A percentile compares a stretch with the other conserved stretches of the same genome.
These are phyloP conservation scores for Ranitomeya variabilis DNA, from an alignment of 2,113 vertebrate genomes.

Conservation along the genomic window DNA sequence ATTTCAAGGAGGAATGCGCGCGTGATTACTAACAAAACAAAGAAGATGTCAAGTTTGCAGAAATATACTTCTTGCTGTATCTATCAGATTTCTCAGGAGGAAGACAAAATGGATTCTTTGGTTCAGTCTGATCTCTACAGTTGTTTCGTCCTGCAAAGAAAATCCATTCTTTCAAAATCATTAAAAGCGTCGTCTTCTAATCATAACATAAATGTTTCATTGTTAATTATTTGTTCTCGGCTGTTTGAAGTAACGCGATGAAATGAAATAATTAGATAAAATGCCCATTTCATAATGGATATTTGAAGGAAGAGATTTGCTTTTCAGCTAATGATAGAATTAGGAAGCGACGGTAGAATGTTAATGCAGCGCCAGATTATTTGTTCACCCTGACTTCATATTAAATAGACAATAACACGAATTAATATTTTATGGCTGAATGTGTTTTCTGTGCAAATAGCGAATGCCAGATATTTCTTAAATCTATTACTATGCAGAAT, in stretches of 20 bases:
- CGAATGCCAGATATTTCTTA: not conserved
- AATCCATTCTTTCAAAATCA: not conserved
- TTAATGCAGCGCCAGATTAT: not conserved
- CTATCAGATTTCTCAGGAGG: too few relatives aligned
- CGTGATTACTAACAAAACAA: too few relatives aligned
- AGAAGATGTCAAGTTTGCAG: too few relatives aligned
- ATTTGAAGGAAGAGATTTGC: not conserved
- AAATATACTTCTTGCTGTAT: too few relatives aligned
- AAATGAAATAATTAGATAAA: constrained; percentile 34
- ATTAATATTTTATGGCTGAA: not conserved
- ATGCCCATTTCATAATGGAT: not conserved
- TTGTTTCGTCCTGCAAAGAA: not conserved
- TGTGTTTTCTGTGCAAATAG: not conserved
- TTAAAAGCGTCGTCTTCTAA: constrained; percentile 17
- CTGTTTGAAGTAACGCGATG: constrained; percentile 6
- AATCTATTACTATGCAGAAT: not conserved
- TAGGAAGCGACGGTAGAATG: not conserved
- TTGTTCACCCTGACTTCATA: constrained; percentile 13
- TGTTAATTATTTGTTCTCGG: constrained; percentile 31
- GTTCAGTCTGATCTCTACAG: too few relatives aligned
- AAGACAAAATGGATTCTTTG: too few relatives aligned
- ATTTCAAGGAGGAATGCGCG: too few relatives aligned
- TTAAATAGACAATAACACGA: not conserved
- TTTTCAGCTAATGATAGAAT: constrained; percentile 20
- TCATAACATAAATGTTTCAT: constrained; percentile 36